Percentiles rank a stretch among this genome's conserved stretches.
These are phyloP conservation scores for Empidonax traillii DNA, from an alignment of 2,113 vertebrate genomes.

Conservation along the genomic window DNA sequence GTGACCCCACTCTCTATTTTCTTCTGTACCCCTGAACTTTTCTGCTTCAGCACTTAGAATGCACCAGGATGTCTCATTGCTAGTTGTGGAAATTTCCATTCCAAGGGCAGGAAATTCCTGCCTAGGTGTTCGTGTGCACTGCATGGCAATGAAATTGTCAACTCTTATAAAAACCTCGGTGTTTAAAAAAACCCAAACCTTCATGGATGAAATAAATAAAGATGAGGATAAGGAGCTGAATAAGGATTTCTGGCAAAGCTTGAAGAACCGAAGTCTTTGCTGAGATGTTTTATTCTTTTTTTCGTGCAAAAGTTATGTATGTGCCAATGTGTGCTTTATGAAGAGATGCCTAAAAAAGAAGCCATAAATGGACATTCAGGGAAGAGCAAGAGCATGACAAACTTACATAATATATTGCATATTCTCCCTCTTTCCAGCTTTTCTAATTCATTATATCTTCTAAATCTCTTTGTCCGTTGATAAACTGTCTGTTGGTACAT, in stretches of 20 bases:
- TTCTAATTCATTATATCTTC: neutral
- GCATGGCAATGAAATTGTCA: neutral
- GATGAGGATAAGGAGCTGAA: neutral
- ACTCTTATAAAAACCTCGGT: neutral
- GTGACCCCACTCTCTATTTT: neutral
- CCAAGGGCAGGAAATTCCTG: neutral
- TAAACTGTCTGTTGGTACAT: neutral
- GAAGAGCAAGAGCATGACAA: neutral
- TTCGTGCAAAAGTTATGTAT: neutral
- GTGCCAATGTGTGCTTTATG: neutral
- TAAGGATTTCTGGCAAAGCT: neutral
- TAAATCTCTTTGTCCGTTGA: neutral
- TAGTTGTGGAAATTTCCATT: neutral
- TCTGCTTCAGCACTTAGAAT: neutral
- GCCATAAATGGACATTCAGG: neutral
- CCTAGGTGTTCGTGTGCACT: neutral
- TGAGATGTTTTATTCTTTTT: neutral
- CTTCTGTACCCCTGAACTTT: neutral
- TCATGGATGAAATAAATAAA: neutral
- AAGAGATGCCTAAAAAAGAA: neutral
- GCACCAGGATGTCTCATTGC: neutral
- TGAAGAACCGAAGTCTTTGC: neutral
- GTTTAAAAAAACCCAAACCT: neutral
- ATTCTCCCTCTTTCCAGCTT: neutral
- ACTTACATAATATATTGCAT: neutral